Evolutionary conservation across 30 jellyfish, hydroid and myxozoan genomes (phyloP), one percentile per base, ranked within the genome.

Genomic region (Aurelia sp.): DNA sequence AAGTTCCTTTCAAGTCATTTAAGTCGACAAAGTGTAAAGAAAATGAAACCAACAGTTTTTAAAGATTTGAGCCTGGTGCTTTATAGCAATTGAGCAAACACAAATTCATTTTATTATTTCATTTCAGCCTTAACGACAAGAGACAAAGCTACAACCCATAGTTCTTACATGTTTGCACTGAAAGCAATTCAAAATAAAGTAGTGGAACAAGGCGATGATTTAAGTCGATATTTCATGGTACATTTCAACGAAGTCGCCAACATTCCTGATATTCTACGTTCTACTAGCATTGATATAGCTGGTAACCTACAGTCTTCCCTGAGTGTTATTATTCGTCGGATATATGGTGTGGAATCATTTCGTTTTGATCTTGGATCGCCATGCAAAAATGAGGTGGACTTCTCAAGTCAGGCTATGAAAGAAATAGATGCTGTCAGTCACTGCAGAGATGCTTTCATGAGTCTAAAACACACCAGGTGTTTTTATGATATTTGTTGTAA

Each of bases 141-240:
- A 20, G 80, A 72, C 20, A 40, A 30, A 55, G 57, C 72, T 9
- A 17, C 21, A 4, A 31, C 40, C 21, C 83, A 81, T 59, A 40
- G 59, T 31, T 67, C 80, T 8, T 81, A 81, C 72, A 10, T 24
- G 13, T 67, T 38, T 67, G 72, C 76, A n/a, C 30, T 52, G 47
- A 81, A 67, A 7, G 84, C 58, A 31, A 67, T 81, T 52, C 91
- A 81, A 38, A 81, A 81, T 69, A 67, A 55, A 18, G 81, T 81
- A 2, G 80, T 81, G 15, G 84, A 81, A 33, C 50, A 58, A 27
- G 91, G 84, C 21, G 91, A 59, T 47, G 71, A 81, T 31, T 31
- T 81, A 62, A 58, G 91, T 41, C 91, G 51, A 18, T 81, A 81
- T 40, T 57, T 81, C 63, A 67, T 81, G 91, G 84, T 59, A 13